Evolutionary conservation across 2,888 invertebrate species (phyloP).

Genomic region (Chrysolina americana): DNA sequence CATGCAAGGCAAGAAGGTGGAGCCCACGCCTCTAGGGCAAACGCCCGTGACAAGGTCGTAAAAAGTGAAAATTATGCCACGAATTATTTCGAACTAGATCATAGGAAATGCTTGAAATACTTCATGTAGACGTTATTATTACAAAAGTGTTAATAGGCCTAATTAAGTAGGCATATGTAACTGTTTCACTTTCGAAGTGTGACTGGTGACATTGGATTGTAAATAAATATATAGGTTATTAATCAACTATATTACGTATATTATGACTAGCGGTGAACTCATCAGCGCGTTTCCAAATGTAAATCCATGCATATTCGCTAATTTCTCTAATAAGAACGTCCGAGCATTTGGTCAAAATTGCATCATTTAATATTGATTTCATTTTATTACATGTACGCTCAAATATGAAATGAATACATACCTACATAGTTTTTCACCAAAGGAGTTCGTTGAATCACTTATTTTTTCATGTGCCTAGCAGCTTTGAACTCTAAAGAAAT

Average conservation of each 20-base stretch:
- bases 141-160: constrained; percentile 23
- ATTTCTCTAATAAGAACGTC: neutral
- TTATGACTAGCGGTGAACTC: neutral
- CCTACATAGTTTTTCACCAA: too few species aligned
- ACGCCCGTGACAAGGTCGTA: constrained; percentile 25
- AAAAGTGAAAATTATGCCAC: constrained; percentile 28
- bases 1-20: constrained; percentile 25
- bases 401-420: too few species aligned
- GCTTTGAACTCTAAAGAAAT: too few species aligned
- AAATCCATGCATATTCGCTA: neutral
- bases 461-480: too few species aligned
- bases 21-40: constrained; percentile 22
- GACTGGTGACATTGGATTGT: constrained; percentile 1
- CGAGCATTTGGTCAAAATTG: neutral
- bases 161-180: constrained; percentile 6
- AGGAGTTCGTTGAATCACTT: too few species aligned
- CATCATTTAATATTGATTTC: too few species aligned
- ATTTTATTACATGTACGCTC: too few species aligned
- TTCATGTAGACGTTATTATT: constrained; percentile 18
- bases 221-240: neutral
- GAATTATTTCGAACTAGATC: constrained; percentile 27
- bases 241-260: neutral
- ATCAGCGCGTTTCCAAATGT: neutral
- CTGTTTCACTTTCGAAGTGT: constrained; percentile 19
- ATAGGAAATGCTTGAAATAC: constrained; percentile 24